These are phyloP conservation scores for Oscheius onirici DNA, from an alignment of 2,888 invertebrate genomes.

Conservation along the genomic window DNA sequence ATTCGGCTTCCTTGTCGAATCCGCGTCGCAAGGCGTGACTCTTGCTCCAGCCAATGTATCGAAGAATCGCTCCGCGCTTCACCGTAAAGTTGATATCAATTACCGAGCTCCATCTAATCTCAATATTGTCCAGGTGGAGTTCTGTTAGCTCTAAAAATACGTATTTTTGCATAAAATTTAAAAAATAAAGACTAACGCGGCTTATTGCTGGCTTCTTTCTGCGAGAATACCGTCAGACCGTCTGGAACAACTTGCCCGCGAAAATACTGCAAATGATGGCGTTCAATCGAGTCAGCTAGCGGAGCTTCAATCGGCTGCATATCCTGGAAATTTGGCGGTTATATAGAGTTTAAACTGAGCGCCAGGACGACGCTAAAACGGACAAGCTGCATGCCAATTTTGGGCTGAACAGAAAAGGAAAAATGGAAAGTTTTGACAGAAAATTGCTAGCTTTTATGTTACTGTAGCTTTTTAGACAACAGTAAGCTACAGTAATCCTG, in stretches of 20 bases:
- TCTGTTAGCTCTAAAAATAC: conserved; percentile 76
- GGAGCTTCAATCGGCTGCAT: conserved; percentile 78
- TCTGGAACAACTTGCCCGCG: conserved; percentile 72
- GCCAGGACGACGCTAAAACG: not conserved
- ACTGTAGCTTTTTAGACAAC: too few species aligned
- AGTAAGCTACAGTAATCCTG: too few species aligned
- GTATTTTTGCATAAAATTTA: not conserved
- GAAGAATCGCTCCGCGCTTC: not conserved
- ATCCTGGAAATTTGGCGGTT: conserved; percentile 29
- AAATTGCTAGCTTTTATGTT: too few species aligned
- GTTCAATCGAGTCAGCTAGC: conserved; percentile 77
- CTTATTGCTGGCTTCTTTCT: conserved; percentile 69
- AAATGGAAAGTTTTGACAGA: too few species aligned
- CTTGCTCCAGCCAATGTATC: conserved; percentile 50
- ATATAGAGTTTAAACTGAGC: not conserved
- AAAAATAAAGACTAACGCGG: conserved; percentile 55
- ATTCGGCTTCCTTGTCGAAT: conserved; percentile 55
- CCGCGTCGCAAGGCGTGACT: conserved; percentile 52
- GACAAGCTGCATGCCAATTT: too few species aligned
- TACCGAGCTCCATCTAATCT: conserved; percentile 26
- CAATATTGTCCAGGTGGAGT: conserved; percentile 73
- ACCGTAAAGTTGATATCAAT: not conserved
- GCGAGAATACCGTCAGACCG: conserved; percentile 63
- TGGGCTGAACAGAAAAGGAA: too few species aligned
- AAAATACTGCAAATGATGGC: conserved; percentile 77